Evolutionary conservation across 2,888 invertebrate species (phyloP), one percentile per base, ranked within the genome.

Genomic region (Tipula lateralis): DNA sequence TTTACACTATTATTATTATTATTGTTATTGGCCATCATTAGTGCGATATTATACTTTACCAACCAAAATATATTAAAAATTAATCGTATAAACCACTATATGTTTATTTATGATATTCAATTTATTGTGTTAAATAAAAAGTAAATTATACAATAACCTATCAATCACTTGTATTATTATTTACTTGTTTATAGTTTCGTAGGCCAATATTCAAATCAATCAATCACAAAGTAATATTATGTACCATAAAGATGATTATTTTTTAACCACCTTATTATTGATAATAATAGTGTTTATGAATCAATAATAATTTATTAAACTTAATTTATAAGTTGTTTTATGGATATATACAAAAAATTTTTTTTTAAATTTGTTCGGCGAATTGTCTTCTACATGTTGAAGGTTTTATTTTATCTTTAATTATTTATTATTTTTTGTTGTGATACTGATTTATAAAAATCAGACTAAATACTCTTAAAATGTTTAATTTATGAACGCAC

Each of bases 401-500:
- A 66, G 66, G 66, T 66, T 66, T 19, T 66, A 66, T 66, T 66
- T 66, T n/a, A n/a, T n/a, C n/a, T n/a, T n/a, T 66, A 66, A 66
- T 19, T 24, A 24, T n/a, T n/a, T n/a, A n/a, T 24, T 9, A 19
- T 24, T 66, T 24, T 24, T 66, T 66, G 9, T 66, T 66, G 66
- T 66, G 24, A 24, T 66, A 24, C 24, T n/a, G 66, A 24, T 66
- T 66, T 66, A 24, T 66, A 12, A 66, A 66, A 66, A 66, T 19
- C 66, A 66, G 66, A 24, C 66, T 66, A 66, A 66, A 66, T 19
- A 66, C 44, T 44, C 44, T 44, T 7, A n/a, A 44, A 44, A 44
- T 44, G 44, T 13, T n/a, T 44, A 44, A 44, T 44, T n/a, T n/a
- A 39, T 39, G n/a, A 39, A 39, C 24, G 1, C 9, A 66, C 44